A percentile compares a stretch with the other conserved stretches of the same genome.
Evolutionary conservation across 2,113 vertebrate species (phyloP).

Genomic region (Acinonyx jubatus): DNA sequence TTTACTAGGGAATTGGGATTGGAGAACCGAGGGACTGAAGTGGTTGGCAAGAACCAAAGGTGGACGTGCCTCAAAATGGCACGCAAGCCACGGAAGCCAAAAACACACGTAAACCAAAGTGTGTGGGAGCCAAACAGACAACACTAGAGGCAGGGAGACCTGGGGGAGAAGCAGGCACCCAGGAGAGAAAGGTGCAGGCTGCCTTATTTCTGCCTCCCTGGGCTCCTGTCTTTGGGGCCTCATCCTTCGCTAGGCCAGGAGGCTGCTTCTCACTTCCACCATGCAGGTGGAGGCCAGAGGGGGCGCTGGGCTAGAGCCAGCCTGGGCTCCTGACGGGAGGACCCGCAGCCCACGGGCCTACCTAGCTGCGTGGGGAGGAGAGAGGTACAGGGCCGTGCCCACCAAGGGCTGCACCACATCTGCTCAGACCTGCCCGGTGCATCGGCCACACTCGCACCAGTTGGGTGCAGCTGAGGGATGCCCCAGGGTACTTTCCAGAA

Average conservation of each 20-base stretch:
- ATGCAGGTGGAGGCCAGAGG: background rate
- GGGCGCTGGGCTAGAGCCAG: background rate
- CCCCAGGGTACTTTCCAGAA: accelerated
- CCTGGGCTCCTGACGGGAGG: background rate
- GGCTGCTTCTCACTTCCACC: background rate
- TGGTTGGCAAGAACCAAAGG: background rate
- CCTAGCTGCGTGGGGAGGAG: background rate
- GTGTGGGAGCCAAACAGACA: background rate
- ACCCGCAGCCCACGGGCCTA: background rate
- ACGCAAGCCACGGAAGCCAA: background rate
- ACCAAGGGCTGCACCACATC: accelerated
- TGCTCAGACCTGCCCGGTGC: background rate
- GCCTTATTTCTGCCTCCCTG: background rate
- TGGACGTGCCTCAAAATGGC: background rate
- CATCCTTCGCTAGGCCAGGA: background rate
- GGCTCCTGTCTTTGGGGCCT: background rate
- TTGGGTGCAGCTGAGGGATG: too few species aligned
- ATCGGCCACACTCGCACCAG: accelerated
- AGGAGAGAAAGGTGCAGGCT: background rate
- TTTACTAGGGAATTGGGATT: background rate
- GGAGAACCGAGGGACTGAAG: background rate
- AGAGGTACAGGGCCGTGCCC: background rate
- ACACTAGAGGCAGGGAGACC: background rate
- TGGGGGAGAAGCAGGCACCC: background rate
- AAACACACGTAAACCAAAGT: background rate